Percentiles rank a stretch among this genome's conserved stretches.
phyloP scores from a whole-genome alignment of 2,113 vertebrate genomes.

The Austrofundulus limnaeus region DNA sequence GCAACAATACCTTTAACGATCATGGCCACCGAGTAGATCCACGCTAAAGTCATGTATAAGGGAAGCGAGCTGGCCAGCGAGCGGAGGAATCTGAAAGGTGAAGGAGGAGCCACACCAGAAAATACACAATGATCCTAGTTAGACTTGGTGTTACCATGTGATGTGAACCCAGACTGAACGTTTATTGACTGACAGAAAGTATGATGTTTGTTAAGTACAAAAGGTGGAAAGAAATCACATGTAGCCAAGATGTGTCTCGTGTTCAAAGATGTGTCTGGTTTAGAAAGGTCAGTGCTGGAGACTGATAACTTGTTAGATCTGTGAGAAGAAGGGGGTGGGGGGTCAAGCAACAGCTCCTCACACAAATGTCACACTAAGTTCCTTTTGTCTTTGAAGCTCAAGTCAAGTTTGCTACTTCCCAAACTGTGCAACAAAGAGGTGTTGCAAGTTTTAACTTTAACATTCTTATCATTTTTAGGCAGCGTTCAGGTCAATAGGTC shows the following conservation, averaged over 20 bases:
- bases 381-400: constrained; percentile 29
- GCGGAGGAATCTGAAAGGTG: constrained; percentile 85
- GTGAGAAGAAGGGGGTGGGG: neutral
- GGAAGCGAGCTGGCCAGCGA: constrained; percentile 88
- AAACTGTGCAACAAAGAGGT: neutral
- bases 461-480: constrained; percentile 7
- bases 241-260: neutral
- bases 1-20: constrained; percentile 91
- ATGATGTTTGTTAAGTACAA: too few relatives aligned
- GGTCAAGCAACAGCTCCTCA: constrained; percentile 6
- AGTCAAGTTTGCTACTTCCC: constrained; percentile 2
- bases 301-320: constrained; percentile 25
- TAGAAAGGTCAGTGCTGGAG: constrained; percentile 35
- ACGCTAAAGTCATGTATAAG: constrained; percentile 93
- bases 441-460: constrained; percentile 14
- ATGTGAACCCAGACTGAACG: neutral
- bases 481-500: neutral
- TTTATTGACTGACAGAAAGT: neutral
- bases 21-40: constrained; percentile 96
- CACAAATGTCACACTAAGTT: constrained; percentile 33
- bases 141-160: neutral
- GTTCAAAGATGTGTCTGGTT: constrained; percentile 14
- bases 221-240: constrained; percentile 1
- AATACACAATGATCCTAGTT: constrained; percentile 8
- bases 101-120: constrained; percentile 30